A percentile compares a stretch with the other conserved stretches of the same genome.
Evolutionary conservation across 2,888 invertebrate species (phyloP).

Genomic region (Orchesellides sinensis): DNA sequence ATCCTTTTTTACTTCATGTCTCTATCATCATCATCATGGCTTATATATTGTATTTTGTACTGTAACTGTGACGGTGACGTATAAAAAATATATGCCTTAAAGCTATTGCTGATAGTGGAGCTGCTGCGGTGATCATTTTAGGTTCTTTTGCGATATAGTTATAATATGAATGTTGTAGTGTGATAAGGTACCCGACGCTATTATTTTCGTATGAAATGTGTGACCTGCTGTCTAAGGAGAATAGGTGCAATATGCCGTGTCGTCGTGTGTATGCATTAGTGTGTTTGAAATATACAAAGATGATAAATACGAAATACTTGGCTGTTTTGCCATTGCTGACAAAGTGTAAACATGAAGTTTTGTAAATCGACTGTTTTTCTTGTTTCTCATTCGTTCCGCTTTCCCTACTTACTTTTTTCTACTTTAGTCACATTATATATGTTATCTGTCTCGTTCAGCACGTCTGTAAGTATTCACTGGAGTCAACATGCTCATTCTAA

Average conservation of each 20-base stretch:
- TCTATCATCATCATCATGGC: background rate
- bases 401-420: background rate
- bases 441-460: background rate
- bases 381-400: background rate
- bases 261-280: background rate
- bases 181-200: background rate
- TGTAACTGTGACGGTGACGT: background rate
- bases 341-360: background rate
- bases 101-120: conserved; percentile 7
- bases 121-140: no score
- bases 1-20: background rate
- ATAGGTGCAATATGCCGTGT: background rate
- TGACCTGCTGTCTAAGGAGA: background rate
- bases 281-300: no score
- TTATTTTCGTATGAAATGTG: background rate
- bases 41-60: background rate
- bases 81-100: background rate
- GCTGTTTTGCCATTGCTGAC: background rate
- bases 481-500: background rate
- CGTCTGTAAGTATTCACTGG: background rate
- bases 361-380: background rate
- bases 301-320: no score
- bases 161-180: background rate
- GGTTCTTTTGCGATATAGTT: no score
- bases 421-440: background rate